Evolutionary conservation across 2,888 invertebrate species (phyloP).

Genomic region (Eilema sororculum): DNA sequence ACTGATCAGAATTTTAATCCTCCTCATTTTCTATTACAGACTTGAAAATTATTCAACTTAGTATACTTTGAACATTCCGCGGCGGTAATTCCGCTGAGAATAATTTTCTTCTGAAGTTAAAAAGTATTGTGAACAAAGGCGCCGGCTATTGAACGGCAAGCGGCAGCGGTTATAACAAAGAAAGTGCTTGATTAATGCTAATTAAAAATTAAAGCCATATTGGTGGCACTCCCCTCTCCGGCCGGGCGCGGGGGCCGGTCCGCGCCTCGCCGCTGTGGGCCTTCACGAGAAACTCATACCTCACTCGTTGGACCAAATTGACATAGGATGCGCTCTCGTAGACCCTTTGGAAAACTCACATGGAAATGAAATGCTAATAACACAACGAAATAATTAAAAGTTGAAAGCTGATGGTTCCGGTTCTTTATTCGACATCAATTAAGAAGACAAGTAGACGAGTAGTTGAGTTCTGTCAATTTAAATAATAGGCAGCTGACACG

Average conservation of each 20-base stretch:
- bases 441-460: too few species aligned
- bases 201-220: constrained; percentile 1
- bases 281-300: not conserved
- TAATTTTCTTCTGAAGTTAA: not conserved
- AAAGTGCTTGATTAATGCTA: constrained; percentile 2
- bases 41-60: not conserved
- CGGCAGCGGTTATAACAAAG: not conserved
- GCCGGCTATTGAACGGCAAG: not conserved
- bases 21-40: not conserved
- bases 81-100: not conserved
- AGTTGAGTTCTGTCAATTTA: too few species aligned
- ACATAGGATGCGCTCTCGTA: not conserved
- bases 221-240: not conserved
- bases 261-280: too few species aligned
- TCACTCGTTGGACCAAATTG: not conserved
- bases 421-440: not conserved
- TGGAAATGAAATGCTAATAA: not conserved
- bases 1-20: not conserved
- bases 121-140: constrained; percentile 2
- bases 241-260: too few species aligned
- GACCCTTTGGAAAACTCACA: not conserved
- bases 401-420: too few species aligned
- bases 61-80: not conserved
- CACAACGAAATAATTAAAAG: not conserved
- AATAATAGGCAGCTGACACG: too few species aligned